A percentile compares a stretch with the other conserved stretches of the same genome.
These are phyloP conservation scores for Amphimallon solstitiale DNA, from an alignment of 2,888 invertebrate genomes.

Conservation along the genomic window DNA sequence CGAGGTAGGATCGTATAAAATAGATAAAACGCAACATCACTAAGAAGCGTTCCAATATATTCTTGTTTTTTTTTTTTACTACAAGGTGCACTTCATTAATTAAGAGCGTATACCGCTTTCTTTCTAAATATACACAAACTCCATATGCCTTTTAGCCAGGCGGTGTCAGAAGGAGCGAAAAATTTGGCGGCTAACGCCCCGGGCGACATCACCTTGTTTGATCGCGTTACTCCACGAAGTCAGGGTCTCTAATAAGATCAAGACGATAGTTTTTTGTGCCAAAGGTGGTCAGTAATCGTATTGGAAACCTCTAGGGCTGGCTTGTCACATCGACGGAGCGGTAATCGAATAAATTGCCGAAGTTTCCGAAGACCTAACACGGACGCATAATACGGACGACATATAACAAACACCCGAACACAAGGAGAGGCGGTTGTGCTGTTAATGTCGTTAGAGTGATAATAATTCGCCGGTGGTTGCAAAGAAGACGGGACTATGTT, in stretches of 20 bases:
- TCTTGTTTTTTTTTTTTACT: too few species aligned
- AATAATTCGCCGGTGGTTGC: too few species aligned
- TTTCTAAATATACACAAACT: constrained; percentile 4
- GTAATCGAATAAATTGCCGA: constrained; percentile 37
- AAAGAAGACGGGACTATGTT: too few species aligned
- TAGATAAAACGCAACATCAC: too few species aligned
- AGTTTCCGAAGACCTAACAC: not conserved
- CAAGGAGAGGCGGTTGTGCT: too few species aligned
- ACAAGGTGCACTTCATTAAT: too few species aligned
- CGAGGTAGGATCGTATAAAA: too few species aligned
- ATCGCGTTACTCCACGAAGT: constrained; percentile 49
- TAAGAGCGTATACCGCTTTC: too few species aligned
- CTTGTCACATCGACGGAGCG: constrained; percentile 54
- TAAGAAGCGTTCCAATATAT: too few species aligned
- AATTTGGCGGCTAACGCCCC: constrained; percentile 35
- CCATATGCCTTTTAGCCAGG: constrained; percentile 2
- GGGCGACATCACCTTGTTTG: constrained; percentile 47
- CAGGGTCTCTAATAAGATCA: constrained; percentile 51
- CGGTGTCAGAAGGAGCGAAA: not conserved
- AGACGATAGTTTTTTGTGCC: constrained; percentile 45
- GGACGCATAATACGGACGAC: too few species aligned
- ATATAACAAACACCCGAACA: too few species aligned
- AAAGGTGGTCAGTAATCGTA: constrained; percentile 61
- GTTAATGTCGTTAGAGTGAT: too few species aligned
- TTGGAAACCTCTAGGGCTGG: constrained; percentile 55